phyloP scores from a whole-genome alignment of 1,140 invertebrate species.

The Aphidius ervi region DNA sequence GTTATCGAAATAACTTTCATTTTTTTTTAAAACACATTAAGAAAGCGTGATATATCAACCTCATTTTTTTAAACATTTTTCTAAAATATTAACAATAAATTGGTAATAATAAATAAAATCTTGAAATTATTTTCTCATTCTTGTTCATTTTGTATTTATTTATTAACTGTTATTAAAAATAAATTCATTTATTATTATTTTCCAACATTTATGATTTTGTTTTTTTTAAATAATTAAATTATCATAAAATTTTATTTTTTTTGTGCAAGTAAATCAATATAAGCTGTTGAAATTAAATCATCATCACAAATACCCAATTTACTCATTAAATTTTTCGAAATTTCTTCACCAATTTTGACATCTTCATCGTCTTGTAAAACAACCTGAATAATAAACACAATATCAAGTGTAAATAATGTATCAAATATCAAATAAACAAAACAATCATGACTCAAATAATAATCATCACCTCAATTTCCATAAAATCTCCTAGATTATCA shows the following conservation, averaged over 20 bases:
- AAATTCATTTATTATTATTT: too few relatives aligned
- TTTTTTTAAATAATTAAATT: too few relatives aligned
- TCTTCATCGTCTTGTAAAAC: constrained; percentile 65
- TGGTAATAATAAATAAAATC: too few relatives aligned
- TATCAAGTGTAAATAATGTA: neutral
- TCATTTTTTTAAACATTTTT: too few relatives aligned
- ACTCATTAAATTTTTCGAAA: constrained; percentile 66
- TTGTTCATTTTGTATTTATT: too few relatives aligned
- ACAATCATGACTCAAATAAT: neutral
- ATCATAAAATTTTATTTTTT: constrained; percentile 14
- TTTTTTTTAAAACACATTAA: too few relatives aligned
- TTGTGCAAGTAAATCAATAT: constrained; percentile 62
- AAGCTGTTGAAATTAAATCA: constrained; percentile 72
- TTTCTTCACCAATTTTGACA: constrained; percentile 64
- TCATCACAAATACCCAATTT: constrained; percentile 64
- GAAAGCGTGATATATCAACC: too few relatives aligned
- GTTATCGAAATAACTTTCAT: too few relatives aligned
- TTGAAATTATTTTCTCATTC: too few relatives aligned
- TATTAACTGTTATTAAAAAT: too few relatives aligned
- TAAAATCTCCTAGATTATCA: constrained; percentile 73
- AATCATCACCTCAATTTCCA: constrained; percentile 79
- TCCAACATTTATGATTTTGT: too few relatives aligned
- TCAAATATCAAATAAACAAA: neutral
- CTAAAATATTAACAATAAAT: too few relatives aligned
- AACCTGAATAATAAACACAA: constrained; percentile 48